These are phyloP conservation scores for Tragelaphus eurycerus DNA, from an alignment of 2,797 vertebrate species.

Conservation along the genomic window DNA sequence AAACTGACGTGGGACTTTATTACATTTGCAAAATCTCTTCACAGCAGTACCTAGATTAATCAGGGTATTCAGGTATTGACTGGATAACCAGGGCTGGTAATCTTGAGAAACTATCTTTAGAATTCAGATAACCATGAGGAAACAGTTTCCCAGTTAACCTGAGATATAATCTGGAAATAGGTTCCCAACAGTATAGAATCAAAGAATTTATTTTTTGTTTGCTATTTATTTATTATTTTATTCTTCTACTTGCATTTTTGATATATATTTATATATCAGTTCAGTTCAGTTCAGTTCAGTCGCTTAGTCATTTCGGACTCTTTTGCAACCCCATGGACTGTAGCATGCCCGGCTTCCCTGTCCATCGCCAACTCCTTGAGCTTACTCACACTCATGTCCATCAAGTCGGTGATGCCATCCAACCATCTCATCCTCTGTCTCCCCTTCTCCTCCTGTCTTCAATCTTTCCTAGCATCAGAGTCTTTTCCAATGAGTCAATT, in stretches of 20 bases:
- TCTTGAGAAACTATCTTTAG: neutral
- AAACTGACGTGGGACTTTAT: neutral
- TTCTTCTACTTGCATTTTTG: neutral
- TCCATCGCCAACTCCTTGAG: neutral
- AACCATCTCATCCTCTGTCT: neutral
- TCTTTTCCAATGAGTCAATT: neutral
- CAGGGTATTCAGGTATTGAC: neutral
- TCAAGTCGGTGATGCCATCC: neutral
- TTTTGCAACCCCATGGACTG: neutral
- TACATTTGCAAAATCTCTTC: neutral
- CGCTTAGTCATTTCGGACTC: neutral
- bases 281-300: neutral
- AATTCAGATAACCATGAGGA: neutral
- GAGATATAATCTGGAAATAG: neutral
- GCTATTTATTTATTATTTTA: neutral
- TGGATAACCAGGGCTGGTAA: neutral
- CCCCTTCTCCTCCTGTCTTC: neutral
- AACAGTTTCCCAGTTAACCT: neutral
- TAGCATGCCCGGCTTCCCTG: neutral
- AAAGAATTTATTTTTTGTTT: neutral
- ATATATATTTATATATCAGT: neutral
- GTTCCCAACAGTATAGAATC: neutral
- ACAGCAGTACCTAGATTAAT: neutral
- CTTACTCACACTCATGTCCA: neutral
- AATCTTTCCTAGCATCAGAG: neutral